Base-by-base conservation (phyloP, 2,888 invertebrate genomes). In the Pammene aurita region DNA sequence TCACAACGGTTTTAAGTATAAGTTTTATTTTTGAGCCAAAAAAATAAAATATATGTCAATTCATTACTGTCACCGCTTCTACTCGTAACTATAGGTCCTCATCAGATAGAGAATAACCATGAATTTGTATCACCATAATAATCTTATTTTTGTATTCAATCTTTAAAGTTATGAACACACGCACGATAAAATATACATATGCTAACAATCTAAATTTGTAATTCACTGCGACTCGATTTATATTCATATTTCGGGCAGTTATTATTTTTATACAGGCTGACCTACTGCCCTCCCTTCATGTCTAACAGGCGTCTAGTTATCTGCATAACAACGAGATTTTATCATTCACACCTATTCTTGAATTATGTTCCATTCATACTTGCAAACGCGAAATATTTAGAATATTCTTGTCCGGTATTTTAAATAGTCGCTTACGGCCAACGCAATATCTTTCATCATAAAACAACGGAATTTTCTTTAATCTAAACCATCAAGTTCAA, bases 261-360 rank as follows among this genome's bases (percentile, higher is more conserved):
- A 57, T 57, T 41, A 57, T 57, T 57, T 41, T 56, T 56, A 44
- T 34, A 14, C 54, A 13, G 13, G 11, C 16, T 16, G 41, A 54
- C 54, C 54, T 34, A 54, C 54, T 54, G 54, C 34, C 54, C 54
- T 54, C 54, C 7, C 50, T 35, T 62, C n/a, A 44, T 50, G 46
- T 61, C 48, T 61, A 35, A 50, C 35, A 34, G 54, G 34, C 54
- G 54, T 54, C 34, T 54, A 54, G 54, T 54, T 54, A 6, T 54
- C 34, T 34, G n/a, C 54, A 11, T 26, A 26, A 35, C 34, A 54
- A 54, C 34, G 34, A 26, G 52, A 26, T 26, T 1, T 7, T 52
- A 52, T 54, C 34, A 54, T 54, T 34, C 54, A 54, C 34, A n/a
- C n/a, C 7, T 54, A 34, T 54, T 54, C 54, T 34, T 54, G 54